Evolutionary conservation across 2,113 vertebrate genomes (phyloP).

Genomic region (Sylvietta virens): DNA sequence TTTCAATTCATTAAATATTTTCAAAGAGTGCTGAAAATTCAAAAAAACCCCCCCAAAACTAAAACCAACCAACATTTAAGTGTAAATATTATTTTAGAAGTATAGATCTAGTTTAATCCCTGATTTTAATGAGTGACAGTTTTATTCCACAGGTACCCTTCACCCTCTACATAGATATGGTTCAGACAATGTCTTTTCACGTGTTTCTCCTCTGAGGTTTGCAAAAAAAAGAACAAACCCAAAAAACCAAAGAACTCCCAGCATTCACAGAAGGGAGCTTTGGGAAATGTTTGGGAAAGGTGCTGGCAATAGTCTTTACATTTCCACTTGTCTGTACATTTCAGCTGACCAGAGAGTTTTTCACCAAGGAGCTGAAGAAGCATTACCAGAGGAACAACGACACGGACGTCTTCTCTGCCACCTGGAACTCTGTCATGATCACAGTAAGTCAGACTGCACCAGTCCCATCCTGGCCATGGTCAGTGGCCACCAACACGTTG

Average conservation of each 20-base stretch:
- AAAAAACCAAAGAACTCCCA: neutral
- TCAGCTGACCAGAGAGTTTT: conserved; percentile 90
- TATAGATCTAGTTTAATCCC: neutral
- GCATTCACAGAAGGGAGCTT: neutral
- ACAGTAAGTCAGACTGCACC: conserved; percentile 74
- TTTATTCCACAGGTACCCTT: neutral
- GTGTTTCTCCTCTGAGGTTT: neutral
- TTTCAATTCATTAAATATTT: neutral
- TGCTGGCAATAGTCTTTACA: neutral
- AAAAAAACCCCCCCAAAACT: neutral
- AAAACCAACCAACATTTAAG: neutral
- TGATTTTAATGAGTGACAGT: neutral
- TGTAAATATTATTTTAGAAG: neutral
- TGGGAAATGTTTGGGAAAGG: neutral
- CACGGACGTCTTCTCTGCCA: conserved; percentile 83
- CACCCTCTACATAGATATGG: neutral
- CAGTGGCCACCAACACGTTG: accelerated
- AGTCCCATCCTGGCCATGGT: accelerated
- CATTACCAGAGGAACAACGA: conserved; percentile 86
- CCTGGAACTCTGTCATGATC: conserved; percentile 93
- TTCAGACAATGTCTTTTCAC: neutral
- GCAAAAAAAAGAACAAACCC: neutral
- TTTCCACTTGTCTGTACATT: neutral
- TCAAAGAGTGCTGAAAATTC: neutral
- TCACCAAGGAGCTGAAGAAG: conserved; percentile 86